A percentile compares a stretch with the other conserved stretches of the same genome.
Conservation (phyloP, 2,113 vertebrate species). For the Charadrius vociferus region DNA sequence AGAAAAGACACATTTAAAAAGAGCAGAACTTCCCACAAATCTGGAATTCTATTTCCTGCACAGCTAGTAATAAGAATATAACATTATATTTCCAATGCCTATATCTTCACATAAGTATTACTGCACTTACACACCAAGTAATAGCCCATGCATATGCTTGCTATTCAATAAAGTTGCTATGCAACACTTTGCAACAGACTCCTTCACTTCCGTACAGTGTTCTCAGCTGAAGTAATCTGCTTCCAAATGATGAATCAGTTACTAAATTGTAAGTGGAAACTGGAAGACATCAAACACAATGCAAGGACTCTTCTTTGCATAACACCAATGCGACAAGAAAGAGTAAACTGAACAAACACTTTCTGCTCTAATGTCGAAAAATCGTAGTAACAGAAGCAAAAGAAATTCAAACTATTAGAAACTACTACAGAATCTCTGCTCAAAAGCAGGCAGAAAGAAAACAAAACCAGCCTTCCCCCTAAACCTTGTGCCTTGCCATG, state of each 20-base stretch:
- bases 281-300: background rate
- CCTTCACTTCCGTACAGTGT: background rate
- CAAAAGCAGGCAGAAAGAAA: constrained; percentile 8
- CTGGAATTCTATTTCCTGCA: background rate
- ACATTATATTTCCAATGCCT: background rate
- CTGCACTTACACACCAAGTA: background rate
- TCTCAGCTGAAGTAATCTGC: constrained; percentile 11
- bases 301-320: background rate
- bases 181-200: constrained; percentile 25
- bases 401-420: background rate
- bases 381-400: background rate
- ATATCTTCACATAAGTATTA: background rate
- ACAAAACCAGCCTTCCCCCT: background rate
- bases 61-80: background rate
- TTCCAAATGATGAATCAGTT: constrained; percentile 33
- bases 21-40: background rate
- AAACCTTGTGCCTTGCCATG: background rate
- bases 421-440: background rate
- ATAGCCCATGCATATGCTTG: background rate
- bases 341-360: background rate
- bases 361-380: background rate
- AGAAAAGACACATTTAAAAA: background rate
- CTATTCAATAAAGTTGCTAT: constrained; percentile 17
- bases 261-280: constrained; percentile 14
- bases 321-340: background rate